Conservation (phyloP, 2,797 vertebrate species). For the Streptopelia turtur region DNA sequence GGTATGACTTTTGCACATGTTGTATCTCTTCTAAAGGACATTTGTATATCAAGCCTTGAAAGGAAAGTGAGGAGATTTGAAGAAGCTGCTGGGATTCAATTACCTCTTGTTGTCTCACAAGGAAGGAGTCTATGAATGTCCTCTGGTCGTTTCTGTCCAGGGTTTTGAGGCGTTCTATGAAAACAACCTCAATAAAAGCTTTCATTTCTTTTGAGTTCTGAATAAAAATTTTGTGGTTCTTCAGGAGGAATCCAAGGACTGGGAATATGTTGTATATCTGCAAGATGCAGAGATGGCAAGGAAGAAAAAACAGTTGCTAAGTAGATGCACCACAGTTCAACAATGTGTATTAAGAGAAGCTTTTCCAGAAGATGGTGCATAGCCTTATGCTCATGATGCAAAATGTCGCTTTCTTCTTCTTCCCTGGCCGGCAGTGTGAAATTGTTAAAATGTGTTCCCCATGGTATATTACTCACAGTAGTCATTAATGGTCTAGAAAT, state of each 20-base stretch:
- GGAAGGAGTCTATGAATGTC: slow-evolving; percentile 67
- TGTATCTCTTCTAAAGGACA: neutral
- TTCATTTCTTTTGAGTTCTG: slow-evolving; percentile 21
- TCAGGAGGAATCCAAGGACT: slow-evolving; percentile 34
- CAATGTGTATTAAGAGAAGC: neutral
- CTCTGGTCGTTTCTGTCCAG: slow-evolving; percentile 70
- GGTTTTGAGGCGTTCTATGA: slow-evolving; percentile 22
- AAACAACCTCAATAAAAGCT: slow-evolving; percentile 28
- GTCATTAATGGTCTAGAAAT: neutral
- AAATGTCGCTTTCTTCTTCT: neutral
- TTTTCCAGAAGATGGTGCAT: neutral
- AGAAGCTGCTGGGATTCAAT: neutral
- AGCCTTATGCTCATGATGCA: neutral
- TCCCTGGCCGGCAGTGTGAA: neutral
- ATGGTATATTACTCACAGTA: neutral
- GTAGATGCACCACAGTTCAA: neutral
- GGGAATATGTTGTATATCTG: slow-evolving; percentile 62
- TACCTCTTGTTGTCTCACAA: slow-evolving; percentile 71
- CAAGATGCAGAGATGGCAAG: neutral
- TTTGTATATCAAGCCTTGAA: neutral
- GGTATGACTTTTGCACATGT: neutral
- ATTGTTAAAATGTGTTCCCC: neutral
- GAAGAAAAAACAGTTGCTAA: neutral
- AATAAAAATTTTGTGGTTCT: neutral
- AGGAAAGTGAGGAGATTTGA: neutral